These are phyloP conservation scores for Eristalis tenax DNA, from an alignment of 2,888 invertebrate genomes.

Conservation along the genomic window DNA sequence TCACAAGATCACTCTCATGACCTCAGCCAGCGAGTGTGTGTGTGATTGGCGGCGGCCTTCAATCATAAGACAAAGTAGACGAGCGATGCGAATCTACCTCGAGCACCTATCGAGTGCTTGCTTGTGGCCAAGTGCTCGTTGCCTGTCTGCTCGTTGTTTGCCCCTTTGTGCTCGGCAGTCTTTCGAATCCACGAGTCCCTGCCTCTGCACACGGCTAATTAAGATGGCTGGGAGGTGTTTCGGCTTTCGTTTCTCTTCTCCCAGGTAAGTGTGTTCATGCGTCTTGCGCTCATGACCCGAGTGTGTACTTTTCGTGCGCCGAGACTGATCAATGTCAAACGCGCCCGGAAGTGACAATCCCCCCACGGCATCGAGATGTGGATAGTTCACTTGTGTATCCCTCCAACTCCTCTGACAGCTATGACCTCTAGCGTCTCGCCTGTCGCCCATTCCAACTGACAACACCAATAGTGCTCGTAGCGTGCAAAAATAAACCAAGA, in stretches of 20 bases:
- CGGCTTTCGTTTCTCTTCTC: background rate
- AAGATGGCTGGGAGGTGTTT: constrained; percentile 41
- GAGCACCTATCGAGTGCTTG: constrained; percentile 40
- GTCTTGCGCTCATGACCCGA: constrained; percentile 25
- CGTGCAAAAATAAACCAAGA: constrained; percentile 6
- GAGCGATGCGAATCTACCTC: constrained; percentile 50
- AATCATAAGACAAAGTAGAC: constrained; percentile 47
- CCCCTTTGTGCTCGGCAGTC: background rate
- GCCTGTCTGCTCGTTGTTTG: background rate
- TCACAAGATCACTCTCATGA: constrained; percentile 65
- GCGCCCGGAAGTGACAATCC: constrained; percentile 52
- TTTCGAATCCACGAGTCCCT: background rate
- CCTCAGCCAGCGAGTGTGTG: constrained; percentile 32
- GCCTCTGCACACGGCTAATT: constrained; percentile 30
- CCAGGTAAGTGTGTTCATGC: constrained; percentile 30
- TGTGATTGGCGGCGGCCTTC: constrained; percentile 37
- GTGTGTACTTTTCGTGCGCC: constrained; percentile 4
- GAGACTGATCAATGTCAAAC: constrained; percentile 40
- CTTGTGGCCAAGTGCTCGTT: background rate
- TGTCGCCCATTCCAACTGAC: background rate
- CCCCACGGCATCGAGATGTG: constrained; percentile 27
- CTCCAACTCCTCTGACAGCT: constrained; percentile 32
- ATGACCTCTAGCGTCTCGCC: constrained; percentile 11
- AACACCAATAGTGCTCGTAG: background rate
- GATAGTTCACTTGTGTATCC: background rate